These are phyloP conservation scores for Parasteatoda tepidariorum DNA, from an alignment of 1,140 invertebrate genomes.

Conservation along the genomic window DNA sequence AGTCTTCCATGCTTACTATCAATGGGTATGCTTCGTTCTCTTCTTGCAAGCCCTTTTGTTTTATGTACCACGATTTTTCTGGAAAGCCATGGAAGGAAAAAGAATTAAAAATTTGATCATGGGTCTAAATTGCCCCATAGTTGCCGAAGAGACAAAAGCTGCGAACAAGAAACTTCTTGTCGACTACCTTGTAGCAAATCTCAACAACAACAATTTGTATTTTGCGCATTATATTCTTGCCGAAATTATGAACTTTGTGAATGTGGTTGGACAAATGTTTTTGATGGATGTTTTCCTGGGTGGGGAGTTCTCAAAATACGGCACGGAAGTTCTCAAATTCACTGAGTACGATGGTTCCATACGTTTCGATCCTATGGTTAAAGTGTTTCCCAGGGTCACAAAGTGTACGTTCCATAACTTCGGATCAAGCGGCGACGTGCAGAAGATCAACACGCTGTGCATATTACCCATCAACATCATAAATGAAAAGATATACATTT, in stretches of 20 bases:
- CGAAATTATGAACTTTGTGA: constrained; percentile 74
- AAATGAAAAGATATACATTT: constrained; percentile 83
- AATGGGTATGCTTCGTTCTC: constrained; percentile 79
- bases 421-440: constrained; percentile 82
- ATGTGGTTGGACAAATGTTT: constrained; percentile 81
- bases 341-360: constrained; percentile 82
- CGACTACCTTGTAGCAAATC: constrained; percentile 83
- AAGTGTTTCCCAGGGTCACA: constrained; percentile 89
- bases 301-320: constrained; percentile 87
- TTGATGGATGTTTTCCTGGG: constrained; percentile 85
- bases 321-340: constrained; percentile 82
- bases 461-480: constrained; percentile 81
- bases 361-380: constrained; percentile 70
- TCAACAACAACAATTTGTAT: constrained; percentile 88
- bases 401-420: constrained; percentile 90
- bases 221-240: constrained; percentile 80
- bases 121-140: constrained; percentile 68
- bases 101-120: constrained; percentile 71
- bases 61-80: constrained; percentile 66
- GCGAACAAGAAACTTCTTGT: constrained; percentile 74
- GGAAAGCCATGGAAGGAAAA: constrained; percentile 76
- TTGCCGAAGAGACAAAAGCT: constrained; percentile 41
- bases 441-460: constrained; percentile 70
- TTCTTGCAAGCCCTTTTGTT: constrained; percentile 66
- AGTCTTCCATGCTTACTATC: constrained; percentile 77